Evolutionary conservation across 2,888 invertebrate genomes (phyloP), one percentile per base, ranked within the genome.

Genomic region (Megastigmus dorsalis): DNA sequence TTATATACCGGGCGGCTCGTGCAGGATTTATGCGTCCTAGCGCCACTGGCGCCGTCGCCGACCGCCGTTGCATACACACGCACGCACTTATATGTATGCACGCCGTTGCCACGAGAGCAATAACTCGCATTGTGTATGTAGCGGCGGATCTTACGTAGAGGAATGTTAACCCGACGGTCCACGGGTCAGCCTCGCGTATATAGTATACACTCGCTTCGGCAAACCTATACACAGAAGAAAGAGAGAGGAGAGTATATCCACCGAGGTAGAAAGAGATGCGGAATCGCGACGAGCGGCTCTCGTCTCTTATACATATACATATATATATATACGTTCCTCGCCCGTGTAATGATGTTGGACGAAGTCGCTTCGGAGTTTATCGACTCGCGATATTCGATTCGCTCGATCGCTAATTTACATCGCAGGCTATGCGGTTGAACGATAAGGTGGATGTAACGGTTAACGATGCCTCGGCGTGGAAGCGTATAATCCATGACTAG

Each of bases 51-150:
- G 84, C 83, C 83, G 81, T 81, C 80, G 79, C 74, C 79, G 81
- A 6, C 74, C 79, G 81, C 10, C 41, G 38, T 57, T 7, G n/a
- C n/a, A n/a, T n/a, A n/a, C n/a, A n/a, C n/a, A n/a, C n/a, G n/a
- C n/a, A n/a, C n/a, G n/a, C n/a, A n/a, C n/a, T n/a, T n/a, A 18
- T 41, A 26, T 79, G 78, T 82, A 81, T 85, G 84, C 84, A 20
- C n/a, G n/a, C 36, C 48, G 50, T 28, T 80, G 84, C 33, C 43
- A 33, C 54, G 68, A 59, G 63, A 59, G 63, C 86, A 86, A 86
- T 87, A 87, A 87, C 87, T 87, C 84, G 86, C 86, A 87, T 87
- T 87, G 87, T 87, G 85, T 86, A 84, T 85, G 84, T 82, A 81
- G 33, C 41, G 48, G 52, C 65, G 54, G 15, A 45, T 15, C 28